A percentile compares a stretch with the other conserved stretches of the same genome.
These are phyloP conservation scores for Buathra laborator DNA, from an alignment of 2,888 invertebrate species.

Conservation along the genomic window DNA sequence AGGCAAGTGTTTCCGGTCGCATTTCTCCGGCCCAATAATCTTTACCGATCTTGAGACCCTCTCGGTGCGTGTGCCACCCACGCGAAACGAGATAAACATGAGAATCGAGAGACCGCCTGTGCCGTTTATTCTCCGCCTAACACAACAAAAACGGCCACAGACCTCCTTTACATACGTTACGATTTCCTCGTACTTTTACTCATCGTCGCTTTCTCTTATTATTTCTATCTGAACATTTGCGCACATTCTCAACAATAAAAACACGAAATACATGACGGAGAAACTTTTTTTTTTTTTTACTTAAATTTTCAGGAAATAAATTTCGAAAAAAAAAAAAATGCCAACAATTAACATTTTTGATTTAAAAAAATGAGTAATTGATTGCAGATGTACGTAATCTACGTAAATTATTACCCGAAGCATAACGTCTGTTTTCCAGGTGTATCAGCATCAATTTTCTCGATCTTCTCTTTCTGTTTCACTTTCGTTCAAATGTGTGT, in stretches of 20 bases:
- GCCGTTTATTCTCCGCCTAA: constrained; percentile 39
- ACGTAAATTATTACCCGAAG: background rate
- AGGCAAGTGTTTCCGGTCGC: constrained; percentile 59
- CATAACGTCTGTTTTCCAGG: constrained; percentile 41
- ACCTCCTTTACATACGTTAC: constrained; percentile 28
- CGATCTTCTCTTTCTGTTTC: background rate
- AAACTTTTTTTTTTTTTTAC: too few species aligned
- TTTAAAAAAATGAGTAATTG: background rate
- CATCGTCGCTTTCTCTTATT: constrained; percentile 2
- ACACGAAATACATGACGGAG: too few species aligned
- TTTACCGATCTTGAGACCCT: constrained; percentile 42
- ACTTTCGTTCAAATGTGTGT: background rate
- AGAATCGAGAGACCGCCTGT: constrained; percentile 33
- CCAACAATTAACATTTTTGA: background rate
- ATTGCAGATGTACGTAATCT: background rate
- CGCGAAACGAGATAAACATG: constrained; percentile 58
- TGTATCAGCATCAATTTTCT: constrained; percentile 12
- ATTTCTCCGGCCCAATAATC: constrained; percentile 52
- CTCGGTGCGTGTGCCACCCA: constrained; percentile 64
- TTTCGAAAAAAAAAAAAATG: too few species aligned
- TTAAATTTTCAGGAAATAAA: too few species aligned
- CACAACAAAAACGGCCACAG: constrained; percentile 41
- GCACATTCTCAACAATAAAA: background rate
- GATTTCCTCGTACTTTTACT: constrained; percentile 13
- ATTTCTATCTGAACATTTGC: background rate